Conservation (phyloP, 2,888 invertebrate species). For the Ennomos fuscantarius region DNA sequence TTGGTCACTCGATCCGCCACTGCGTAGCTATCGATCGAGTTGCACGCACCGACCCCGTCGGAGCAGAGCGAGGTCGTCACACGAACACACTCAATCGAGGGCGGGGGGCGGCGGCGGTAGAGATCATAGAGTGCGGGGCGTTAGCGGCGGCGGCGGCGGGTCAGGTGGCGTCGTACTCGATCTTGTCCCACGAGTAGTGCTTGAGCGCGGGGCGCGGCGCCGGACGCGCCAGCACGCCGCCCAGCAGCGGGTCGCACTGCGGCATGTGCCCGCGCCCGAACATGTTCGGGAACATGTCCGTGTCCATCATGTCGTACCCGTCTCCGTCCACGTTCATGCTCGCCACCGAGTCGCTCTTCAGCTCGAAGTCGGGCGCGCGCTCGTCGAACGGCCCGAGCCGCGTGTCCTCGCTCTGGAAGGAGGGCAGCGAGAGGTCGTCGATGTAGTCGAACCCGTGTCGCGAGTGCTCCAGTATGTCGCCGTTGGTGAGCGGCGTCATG, state of each 20-base stretch:
- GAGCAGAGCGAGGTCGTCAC: constrained; percentile 11
- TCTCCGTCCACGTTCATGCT: constrained; percentile 84
- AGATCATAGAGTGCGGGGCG: constrained; percentile 50
- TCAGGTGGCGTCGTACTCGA: constrained; percentile 89
- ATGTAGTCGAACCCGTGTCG: constrained; percentile 75
- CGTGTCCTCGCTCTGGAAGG: constrained; percentile 72
- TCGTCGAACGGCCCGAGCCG: constrained; percentile 62
- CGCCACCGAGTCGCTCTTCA: constrained; percentile 86
- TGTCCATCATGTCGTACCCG: constrained; percentile 76
- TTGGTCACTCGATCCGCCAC: constrained; percentile 52
- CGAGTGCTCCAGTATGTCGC: constrained; percentile 71
- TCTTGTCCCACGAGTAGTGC: constrained; percentile 90
- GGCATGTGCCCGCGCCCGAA: constrained; percentile 78
- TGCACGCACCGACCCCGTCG: constrained; percentile 1
- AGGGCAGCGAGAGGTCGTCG: constrained; percentile 75
- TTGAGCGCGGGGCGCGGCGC: constrained; percentile 86
- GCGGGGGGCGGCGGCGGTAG: constrained; percentile 35
- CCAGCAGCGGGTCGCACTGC: constrained; percentile 90
- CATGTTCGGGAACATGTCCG: constrained; percentile 74
- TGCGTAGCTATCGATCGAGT: constrained; percentile 51
- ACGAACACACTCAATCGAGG: constrained; percentile 19
- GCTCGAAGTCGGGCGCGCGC: constrained; percentile 77
- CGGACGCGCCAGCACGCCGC: constrained; percentile 86
- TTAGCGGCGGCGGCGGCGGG: constrained; percentile 45
- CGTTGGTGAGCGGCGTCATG: constrained; percentile 71